A percentile compares a stretch with the other conserved stretches of the same genome.
These are phyloP conservation scores for Ophthalmolycus amberensis DNA, from an alignment of 2,113 vertebrate species.

Conservation along the genomic window DNA sequence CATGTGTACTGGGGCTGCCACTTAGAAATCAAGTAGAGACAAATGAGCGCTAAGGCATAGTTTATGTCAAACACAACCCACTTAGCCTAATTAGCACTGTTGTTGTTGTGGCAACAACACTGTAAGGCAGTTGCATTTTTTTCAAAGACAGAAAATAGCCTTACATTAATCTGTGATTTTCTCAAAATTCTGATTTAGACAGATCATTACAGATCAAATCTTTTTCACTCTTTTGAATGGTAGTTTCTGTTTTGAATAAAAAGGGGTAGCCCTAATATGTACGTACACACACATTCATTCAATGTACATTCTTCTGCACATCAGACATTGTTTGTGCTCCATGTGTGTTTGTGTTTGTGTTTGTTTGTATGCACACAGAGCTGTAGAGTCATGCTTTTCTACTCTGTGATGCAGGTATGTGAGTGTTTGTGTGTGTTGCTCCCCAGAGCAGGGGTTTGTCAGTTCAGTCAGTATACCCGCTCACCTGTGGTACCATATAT, in stretches of 20 bases:
- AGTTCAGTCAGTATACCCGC: constrained; percentile 54
- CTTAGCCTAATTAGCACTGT: not conserved
- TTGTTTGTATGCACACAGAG: constrained; percentile 14
- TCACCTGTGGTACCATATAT: constrained; percentile 72
- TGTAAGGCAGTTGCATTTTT: not conserved
- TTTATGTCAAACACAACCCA: not conserved
- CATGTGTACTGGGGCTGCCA: not conserved
- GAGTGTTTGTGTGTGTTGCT: constrained; percentile 30
- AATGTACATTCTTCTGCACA: not conserved
- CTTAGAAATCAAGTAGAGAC: not conserved
- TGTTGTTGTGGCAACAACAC: not conserved
- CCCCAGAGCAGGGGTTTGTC: constrained; percentile 35
- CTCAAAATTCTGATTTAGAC: not conserved
- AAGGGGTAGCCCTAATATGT: not conserved
- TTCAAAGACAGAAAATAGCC: not conserved
- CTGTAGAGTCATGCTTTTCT: constrained; percentile 3
- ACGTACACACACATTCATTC: not conserved
- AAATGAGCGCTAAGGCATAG: not conserved
- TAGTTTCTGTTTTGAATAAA: not conserved
- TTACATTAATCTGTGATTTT: not conserved
- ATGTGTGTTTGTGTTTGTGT: not conserved
- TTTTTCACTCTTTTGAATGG: not conserved
- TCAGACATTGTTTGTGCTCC: not conserved
- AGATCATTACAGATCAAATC: not conserved
- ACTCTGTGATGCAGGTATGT: constrained; percentile 13